Percentiles rank a stretch among this genome's conserved stretches.
Conservation (phyloP, 1,140 invertebrate genomes). For the Aphaenogaster ashmeadi region DNA sequence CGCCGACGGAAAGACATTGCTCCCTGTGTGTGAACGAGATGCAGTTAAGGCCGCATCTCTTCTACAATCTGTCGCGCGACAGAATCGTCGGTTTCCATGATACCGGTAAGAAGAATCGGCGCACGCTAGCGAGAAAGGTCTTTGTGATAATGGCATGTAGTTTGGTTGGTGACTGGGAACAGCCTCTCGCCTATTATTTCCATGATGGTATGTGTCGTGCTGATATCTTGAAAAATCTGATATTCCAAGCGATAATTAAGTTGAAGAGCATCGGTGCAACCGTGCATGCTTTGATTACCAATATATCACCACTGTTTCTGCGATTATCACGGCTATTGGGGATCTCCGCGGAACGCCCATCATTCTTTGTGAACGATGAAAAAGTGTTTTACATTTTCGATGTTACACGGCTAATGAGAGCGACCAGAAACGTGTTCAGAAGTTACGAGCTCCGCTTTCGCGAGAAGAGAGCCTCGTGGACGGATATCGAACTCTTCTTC, state of each 20-base stretch:
- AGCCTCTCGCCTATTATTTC: slow-evolving; percentile 47
- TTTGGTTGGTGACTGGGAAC: slow-evolving; percentile 37
- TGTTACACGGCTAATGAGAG: slow-evolving; percentile 30
- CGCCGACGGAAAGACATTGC: slow-evolving; percentile 3
- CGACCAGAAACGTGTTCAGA: slow-evolving; percentile 40
- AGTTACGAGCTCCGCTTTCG: background rate
- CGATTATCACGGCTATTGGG: slow-evolving; percentile 15
- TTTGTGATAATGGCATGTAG: slow-evolving; percentile 33
- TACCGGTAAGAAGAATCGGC: slow-evolving; percentile 23
- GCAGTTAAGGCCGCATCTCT: slow-evolving; percentile 33
- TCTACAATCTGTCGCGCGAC: slow-evolving; percentile 52
- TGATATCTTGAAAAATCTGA: slow-evolving; percentile 21
- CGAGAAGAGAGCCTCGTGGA: slow-evolving; percentile 38
- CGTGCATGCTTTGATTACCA: slow-evolving; percentile 29
- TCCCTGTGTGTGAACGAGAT: slow-evolving; percentile 22
- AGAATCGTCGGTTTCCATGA: slow-evolving; percentile 45
- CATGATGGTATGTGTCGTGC: background rate
- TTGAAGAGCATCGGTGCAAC: slow-evolving; percentile 18
- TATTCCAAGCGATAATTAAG: slow-evolving; percentile 24
- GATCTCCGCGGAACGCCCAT: slow-evolving; percentile 27
- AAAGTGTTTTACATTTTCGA: slow-evolving; percentile 40
- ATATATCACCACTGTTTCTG: slow-evolving; percentile 15
- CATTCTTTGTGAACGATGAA: slow-evolving; percentile 22
- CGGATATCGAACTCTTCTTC: slow-evolving; percentile 37
- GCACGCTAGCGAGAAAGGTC: slow-evolving; percentile 29